Conservation (phyloP, 1,140 invertebrate species). For the Meloidogyne chitwoodi region DNA sequence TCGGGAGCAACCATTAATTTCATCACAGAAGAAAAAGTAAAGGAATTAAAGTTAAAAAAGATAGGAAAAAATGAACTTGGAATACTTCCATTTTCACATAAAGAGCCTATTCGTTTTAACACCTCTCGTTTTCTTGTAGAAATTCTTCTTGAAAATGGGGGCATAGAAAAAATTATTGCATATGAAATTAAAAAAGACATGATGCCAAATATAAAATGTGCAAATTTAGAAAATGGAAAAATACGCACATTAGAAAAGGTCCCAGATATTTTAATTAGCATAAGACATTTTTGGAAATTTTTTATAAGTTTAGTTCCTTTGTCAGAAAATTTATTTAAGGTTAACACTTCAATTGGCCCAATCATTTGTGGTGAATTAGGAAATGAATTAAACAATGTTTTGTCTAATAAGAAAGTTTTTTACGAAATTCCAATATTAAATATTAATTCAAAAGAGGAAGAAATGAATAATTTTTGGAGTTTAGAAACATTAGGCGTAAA, state of each 20-base stretch:
- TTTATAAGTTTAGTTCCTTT: neutral
- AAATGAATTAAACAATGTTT: too few species aligned
- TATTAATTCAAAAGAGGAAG: neutral
- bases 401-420: neutral
- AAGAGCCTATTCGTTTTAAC: too few species aligned
- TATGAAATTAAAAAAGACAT: neutral
- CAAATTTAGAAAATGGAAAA: neutral
- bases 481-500: neutral
- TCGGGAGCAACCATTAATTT: too few species aligned
- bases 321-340: neutral
- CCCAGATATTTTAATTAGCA: neutral
- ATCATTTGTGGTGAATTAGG: neutral
- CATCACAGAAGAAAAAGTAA: too few species aligned
- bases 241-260: neutral
- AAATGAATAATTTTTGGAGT: neutral
- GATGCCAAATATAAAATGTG: neutral
- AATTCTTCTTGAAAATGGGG: neutral
- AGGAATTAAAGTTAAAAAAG: too few species aligned
- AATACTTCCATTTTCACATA: too few species aligned
- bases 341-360: neutral
- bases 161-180: neutral
- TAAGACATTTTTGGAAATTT: neutral
- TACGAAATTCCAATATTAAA: neutral
- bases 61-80: too few species aligned
- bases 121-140: too few species aligned